Evolutionary conservation across 2,113 vertebrate genomes (phyloP), one percentile per base, ranked within the genome.

Genomic region (Malurus cyaneus): DNA sequence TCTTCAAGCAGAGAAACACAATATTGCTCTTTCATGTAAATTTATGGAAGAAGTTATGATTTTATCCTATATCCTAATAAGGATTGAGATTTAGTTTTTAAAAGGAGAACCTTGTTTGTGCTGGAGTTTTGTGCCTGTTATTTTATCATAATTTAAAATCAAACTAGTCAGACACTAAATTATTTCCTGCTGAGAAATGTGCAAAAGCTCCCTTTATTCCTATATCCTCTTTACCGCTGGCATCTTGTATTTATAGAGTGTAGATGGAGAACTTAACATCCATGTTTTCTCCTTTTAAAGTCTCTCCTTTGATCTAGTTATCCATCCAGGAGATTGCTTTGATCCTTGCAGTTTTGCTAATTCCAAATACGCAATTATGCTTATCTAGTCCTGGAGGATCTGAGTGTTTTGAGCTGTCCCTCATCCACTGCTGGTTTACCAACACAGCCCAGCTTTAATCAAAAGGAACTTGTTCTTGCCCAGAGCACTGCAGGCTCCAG

Each of bases 71-170:
- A 77, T 83, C 34, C 64, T 92, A 94, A 90, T 80, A 96, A 88
- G 69, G 42, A 93, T 65, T 93, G 60, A 11, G 49, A 73, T n/a
- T 79, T 85, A 29, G 70, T 52, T 89, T 87, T 91, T 67, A 82
- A 82, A 89, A 65, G 49, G 73, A 91, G 61, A 91, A 73, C 3
- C 24, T 70, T 73, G 62, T 79, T 91, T 89, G 73, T 80, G 74
- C 89, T 88, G 60, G 53, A 80, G 88, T 88, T 91, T 49, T 95
- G 74, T 77, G 89, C 44, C 34, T 70, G 67, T 77, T 94, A 92
- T 82, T 97, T 95, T 94, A 95, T 94, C 93, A 77, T 89, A 88
- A 95, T 93, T 96, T 91, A 93, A 95, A 87, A 94, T 96, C 94
- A 85, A 76, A 89, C 84, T 50, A 94, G 78, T 89, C 74, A 95